Evolutionary conservation across 2,113 vertebrate species (phyloP).

Genomic region (Perognathus longimembris): DNA sequence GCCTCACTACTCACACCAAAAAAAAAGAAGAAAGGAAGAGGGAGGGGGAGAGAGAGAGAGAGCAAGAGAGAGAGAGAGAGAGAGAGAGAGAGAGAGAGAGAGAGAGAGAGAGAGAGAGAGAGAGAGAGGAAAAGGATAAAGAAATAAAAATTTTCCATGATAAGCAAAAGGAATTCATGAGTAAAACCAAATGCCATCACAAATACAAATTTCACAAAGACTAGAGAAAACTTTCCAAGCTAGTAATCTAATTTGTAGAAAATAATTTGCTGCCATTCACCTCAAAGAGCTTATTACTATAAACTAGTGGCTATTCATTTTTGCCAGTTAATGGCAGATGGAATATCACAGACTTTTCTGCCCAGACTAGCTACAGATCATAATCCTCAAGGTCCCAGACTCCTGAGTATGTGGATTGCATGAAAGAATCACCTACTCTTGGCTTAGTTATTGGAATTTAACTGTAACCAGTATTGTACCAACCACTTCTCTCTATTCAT

Average conservation of each 20-base stretch:
- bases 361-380: too few relatives aligned
- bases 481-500: neutral
- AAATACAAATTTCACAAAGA: neutral
- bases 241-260: conserved; percentile 30
- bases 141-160: neutral
- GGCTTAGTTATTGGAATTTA: neutral
- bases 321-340: conserved; percentile 9
- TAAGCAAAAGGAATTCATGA: too few relatives aligned
- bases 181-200: neutral
- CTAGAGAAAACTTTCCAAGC: neutral
- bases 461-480: neutral
- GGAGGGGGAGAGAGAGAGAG: too few relatives aligned
- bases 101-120: too few relatives aligned
- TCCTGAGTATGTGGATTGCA: too few relatives aligned
- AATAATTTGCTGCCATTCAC: conserved; percentile 35
- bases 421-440: too few relatives aligned
- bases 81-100: too few relatives aligned
- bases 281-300: neutral
- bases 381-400: neutral
- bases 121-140: too few relatives aligned
- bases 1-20: too few relatives aligned
- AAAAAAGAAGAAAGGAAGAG: too few relatives aligned
- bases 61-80: too few relatives aligned
- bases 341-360: too few relatives aligned
- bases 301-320: conserved; percentile 12